These are phyloP conservation scores for Cantharis lateralis DNA, from an alignment of 2,888 invertebrate genomes.

Conservation along the genomic window DNA sequence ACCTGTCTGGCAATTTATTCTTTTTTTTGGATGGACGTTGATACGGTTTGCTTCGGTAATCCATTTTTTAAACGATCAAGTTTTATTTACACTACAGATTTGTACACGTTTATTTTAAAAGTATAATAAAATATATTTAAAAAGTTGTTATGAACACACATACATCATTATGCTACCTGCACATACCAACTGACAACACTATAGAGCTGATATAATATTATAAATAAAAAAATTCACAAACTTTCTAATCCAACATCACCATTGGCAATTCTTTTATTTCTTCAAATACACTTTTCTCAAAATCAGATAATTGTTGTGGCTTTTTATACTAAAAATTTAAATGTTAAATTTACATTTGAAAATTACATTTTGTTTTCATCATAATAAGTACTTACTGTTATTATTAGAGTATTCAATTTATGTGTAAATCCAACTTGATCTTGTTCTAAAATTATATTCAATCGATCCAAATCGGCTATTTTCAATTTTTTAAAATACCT, in stretches of 20 bases:
- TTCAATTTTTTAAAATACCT: conserved; percentile 77
- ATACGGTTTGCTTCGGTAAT: background rate
- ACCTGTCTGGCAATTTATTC: background rate
- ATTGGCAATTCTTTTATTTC: conserved; percentile 46
- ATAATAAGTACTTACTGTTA: conserved; percentile 62
- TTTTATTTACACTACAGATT: background rate
- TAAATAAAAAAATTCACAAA: background rate
- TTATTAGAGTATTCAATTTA: conserved; percentile 77
- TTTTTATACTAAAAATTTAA: conserved; percentile 73
- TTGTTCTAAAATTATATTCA: conserved; percentile 65
- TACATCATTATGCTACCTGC: background rate
- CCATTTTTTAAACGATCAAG: background rate
- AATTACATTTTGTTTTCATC: background rate
- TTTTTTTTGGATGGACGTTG: no score
- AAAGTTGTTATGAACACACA: background rate
- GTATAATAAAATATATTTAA: background rate
- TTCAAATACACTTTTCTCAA: conserved; percentile 66
- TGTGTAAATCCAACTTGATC: conserved; percentile 69
- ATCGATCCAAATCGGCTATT: conserved; percentile 72
- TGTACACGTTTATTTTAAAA: background rate
- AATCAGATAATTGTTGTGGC: conserved; percentile 68
- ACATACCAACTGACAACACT: background rate
- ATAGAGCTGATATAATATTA: no score
- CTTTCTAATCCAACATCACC: background rate
- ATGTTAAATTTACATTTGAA: conserved; percentile 9